phyloP scores from a whole-genome alignment of 2,113 vertebrate genomes.

The Hippolais icterina region DNA sequence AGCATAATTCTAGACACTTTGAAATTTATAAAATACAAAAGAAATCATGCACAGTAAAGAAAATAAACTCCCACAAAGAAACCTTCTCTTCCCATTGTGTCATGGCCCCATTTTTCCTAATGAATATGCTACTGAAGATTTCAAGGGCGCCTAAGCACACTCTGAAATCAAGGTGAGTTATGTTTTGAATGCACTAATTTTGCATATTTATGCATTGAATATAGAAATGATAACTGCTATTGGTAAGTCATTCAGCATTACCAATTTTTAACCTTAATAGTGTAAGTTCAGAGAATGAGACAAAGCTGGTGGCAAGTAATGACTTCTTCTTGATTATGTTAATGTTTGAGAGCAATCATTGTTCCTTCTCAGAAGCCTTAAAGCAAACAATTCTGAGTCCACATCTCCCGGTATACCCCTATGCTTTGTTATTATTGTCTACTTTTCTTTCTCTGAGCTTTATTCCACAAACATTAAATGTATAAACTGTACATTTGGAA shows the following conservation, averaged over 20 bases:
- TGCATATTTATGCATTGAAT: not conserved
- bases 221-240: not conserved
- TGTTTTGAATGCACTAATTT: not conserved
- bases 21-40: not conserved
- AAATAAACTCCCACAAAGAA: not conserved
- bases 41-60: not conserved
- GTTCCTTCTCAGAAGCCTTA: not conserved
- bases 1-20: not conserved
- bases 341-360: not conserved
- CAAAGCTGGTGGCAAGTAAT: not conserved
- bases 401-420: accelerated
- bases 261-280: not conserved
- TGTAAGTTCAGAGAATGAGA: not conserved
- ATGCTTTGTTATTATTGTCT: not conserved
- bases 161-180: not conserved
- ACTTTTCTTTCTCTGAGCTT: not conserved
- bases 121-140: not conserved
- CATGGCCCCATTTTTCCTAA: not conserved
- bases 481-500: not conserved
- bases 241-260: not conserved
- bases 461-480: not conserved
- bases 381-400: not conserved
- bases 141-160: not conserved
- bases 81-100: not conserved
- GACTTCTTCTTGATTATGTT: not conserved